A percentile compares a stretch with the other conserved stretches of the same genome.
Evolutionary conservation across 2,113 vertebrate genomes (phyloP).

Genomic region (Pungitius pungitius): DNA sequence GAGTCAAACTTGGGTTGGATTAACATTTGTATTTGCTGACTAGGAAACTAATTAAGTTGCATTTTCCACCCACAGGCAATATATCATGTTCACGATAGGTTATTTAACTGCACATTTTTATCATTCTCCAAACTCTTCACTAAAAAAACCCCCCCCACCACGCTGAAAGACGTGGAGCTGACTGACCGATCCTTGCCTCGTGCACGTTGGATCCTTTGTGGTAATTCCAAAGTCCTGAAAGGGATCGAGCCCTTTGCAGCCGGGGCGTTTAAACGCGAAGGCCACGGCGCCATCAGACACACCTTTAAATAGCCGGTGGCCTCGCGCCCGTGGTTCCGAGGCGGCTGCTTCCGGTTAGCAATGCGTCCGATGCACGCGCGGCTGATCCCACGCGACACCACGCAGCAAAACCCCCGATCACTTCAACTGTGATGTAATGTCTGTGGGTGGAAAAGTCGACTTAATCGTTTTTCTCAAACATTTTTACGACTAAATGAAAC

Average conservation of each 20-base stretch:
- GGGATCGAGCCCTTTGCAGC: constrained; percentile 6
- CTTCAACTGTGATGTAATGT: too few species aligned
- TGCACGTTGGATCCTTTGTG: constrained; percentile 5
- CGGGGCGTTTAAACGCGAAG: constrained; percentile 45
- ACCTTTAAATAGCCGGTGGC: constrained; percentile 69
- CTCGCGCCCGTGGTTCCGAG: too few species aligned
- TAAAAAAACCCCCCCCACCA: background rate
- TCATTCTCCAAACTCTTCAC: background rate
- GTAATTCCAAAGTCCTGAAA: constrained; percentile 17
- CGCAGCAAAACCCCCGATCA: too few species aligned
- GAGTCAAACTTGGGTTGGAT: background rate
- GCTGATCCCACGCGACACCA: too few species aligned
- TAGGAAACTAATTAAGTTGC: background rate
- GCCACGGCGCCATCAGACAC: constrained; percentile 5
- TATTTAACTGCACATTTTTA: background rate
- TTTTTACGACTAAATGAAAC: too few species aligned
- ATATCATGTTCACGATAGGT: accelerated
- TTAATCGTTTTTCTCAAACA: too few species aligned
- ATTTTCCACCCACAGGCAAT: too few species aligned
- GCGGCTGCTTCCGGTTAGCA: constrained; percentile 43
- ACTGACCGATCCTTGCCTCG: constrained; percentile 59
- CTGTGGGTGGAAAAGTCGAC: too few species aligned
- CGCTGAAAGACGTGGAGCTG: background rate
- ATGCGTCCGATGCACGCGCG: too few species aligned
- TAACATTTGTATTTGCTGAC: background rate